Percentiles rank a stretch among this genome's conserved stretches.
Conservation (phyloP, 2,888 invertebrate genomes). For the Temnothorax rugatulus region DNA sequence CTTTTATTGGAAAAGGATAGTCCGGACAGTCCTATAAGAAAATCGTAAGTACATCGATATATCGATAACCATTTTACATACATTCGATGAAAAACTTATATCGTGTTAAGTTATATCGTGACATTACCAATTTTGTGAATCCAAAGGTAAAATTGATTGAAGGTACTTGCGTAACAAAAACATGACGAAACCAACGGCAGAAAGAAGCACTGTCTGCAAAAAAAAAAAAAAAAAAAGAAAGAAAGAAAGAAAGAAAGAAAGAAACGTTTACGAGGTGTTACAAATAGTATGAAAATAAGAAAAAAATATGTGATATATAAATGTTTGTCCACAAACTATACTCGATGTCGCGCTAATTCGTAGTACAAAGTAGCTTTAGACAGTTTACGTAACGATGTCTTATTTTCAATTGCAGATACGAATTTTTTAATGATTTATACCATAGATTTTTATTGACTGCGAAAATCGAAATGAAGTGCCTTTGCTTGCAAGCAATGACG, state of each 20-base stretch:
- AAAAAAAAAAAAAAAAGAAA: background rate
- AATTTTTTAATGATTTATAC: conserved; percentile 99
- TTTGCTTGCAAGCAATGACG: conserved; percentile 99
- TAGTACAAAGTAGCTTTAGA: background rate
- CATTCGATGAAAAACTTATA: background rate
- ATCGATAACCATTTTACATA: no score
- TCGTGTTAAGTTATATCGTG: no score
- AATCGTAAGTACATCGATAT: conserved; percentile 91
- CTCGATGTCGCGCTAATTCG: background rate
- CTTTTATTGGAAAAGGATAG: conserved; percentile 96
- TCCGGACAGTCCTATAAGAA: conserved; percentile 94
- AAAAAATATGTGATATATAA: background rate
- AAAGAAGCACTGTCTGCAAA: background rate
- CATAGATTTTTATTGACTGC: conserved; percentile 97
- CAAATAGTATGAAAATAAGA: background rate
- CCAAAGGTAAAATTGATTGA: no score
- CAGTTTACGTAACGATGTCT: background rate
- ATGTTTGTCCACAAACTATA: background rate
- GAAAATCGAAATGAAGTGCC: conserved; percentile 98
- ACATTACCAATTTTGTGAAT: background rate
- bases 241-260: background rate
- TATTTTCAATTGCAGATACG: conserved; percentile 89
- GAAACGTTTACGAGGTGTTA: background rate
- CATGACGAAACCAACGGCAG: background rate
- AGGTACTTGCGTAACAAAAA: background rate